Evolutionary conservation across 2,797 vertebrate genomes (phyloP), one percentile per base, ranked within the genome.

Genomic region (Pseudocheirus occidentalis): DNA sequence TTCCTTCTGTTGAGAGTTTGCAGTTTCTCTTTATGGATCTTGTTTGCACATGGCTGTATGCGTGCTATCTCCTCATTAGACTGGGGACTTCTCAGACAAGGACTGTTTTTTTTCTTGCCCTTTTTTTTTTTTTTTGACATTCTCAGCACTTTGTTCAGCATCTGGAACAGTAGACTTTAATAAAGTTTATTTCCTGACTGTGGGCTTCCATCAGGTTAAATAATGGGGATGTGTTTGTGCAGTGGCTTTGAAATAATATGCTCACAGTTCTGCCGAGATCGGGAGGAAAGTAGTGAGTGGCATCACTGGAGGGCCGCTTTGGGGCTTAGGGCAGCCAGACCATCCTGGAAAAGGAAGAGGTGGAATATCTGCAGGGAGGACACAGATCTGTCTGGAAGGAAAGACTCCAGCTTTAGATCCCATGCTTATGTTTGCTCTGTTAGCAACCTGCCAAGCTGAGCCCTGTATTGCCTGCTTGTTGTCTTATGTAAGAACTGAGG

Each of bases 121-220:
- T 73, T 40, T n/a, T n/a, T n/a, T n/a, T n/a, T n/a, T n/a, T n/a
- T n/a, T n/a, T n/a, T 66, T n/a, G 13, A 4, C 16, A n/a, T 18
- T 16, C 34, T 29, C 34, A 66, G 66, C 18, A 18, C n/a, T 73
- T 40, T 73, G 6, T 18, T 0, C 66, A 73, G n/a, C n/a, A 21
- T n/a, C 16, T 40, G 66, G 66, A 62, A 40, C 6, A 40, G 66
- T 18, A 73, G 66, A n/a, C 16, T 73, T 66, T 62, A 62, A 34
- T 34, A 34, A 13, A 14, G 12, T 21, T 93, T 58, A 31, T 95
- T 94, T 46, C 55, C 28, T 40, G 92, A 58, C 52, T 53, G 13
- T 46, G 11, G 73, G 46, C 58, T 89, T 54, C 34, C 94, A 31
- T 93, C 94, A 93, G 18, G 21, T 87, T 95, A 87, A 92, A 90